These are phyloP conservation scores for Trisateles emortualis DNA, from an alignment of 2,888 invertebrate species.

Conservation along the genomic window DNA sequence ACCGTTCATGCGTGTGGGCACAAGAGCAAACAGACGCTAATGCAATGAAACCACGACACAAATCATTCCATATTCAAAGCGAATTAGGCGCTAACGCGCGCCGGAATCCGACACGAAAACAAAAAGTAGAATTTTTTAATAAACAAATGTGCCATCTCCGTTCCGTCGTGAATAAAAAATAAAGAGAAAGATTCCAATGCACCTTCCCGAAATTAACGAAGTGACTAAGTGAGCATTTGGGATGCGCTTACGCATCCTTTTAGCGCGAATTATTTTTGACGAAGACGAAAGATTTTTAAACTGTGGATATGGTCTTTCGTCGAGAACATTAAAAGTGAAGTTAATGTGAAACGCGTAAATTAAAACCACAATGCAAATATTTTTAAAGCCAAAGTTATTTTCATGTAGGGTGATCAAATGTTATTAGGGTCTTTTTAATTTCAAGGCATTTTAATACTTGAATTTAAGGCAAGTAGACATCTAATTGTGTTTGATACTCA, in stretches of 20 bases:
- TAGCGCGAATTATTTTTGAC: constrained; percentile 53
- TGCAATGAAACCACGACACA: constrained; percentile 58
- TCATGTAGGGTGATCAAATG: constrained; percentile 10
- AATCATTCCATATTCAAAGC: constrained; percentile 66
- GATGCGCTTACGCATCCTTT: constrained; percentile 60
- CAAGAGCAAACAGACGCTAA: constrained; percentile 54
- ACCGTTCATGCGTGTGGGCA: constrained; percentile 48
- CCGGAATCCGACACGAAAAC: constrained; percentile 37
- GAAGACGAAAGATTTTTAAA: constrained; percentile 41
- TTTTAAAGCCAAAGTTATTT: constrained; percentile 23
- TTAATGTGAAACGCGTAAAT: constrained; percentile 47
- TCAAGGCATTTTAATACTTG: neutral
- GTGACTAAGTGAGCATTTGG: constrained; percentile 67
- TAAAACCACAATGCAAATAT: constrained; percentile 40
- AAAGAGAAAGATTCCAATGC: constrained; percentile 42
- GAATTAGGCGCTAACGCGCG: constrained; percentile 61
- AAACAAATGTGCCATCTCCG: constrained; percentile 32
- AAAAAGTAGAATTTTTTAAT: constrained; percentile 15
- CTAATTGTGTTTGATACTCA: neutral
- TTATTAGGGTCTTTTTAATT: constrained; percentile 3
- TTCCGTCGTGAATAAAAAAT: constrained; percentile 25
- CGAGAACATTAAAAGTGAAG: constrained; percentile 51
- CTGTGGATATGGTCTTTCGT: constrained; percentile 51
- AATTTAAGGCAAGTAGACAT: neutral
- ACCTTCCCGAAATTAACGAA: constrained; percentile 64